A percentile compares a stretch with the other conserved stretches of the same genome.
phyloP scores from a whole-genome alignment of 2,113 vertebrate genomes.

The Zosterops pallidus region DNA sequence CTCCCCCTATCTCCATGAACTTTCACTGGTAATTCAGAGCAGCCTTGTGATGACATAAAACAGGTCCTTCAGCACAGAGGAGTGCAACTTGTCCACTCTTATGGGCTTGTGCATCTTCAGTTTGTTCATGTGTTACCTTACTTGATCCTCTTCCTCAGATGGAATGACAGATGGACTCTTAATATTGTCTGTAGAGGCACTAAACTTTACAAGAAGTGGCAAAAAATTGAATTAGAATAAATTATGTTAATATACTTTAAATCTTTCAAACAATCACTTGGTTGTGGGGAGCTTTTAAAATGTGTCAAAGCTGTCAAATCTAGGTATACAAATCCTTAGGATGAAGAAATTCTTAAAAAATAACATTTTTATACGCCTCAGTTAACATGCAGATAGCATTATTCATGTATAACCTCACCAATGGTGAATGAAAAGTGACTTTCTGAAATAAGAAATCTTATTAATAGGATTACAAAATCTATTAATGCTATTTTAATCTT shows the following conservation, averaged over 20 bases:
- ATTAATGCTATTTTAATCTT: not conserved
- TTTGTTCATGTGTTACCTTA: not conserved
- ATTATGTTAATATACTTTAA: not conserved
- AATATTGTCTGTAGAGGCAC: not conserved
- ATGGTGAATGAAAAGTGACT: not conserved
- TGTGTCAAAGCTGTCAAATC: not conserved
- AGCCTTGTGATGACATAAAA: fast-evolving
- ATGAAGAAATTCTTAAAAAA: not conserved
- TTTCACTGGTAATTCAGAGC: not conserved
- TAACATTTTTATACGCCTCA: not conserved
- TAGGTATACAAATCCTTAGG: not conserved
- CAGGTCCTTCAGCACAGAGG: not conserved
- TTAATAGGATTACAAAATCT: not conserved
- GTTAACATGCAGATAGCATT: not conserved
- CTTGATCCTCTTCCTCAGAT: not conserved
- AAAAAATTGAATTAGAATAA: not conserved
- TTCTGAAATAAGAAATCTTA: not conserved
- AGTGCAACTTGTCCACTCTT: fast-evolving
- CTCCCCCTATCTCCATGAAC: not conserved
- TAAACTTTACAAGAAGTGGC: not conserved
- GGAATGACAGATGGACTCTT: not conserved
- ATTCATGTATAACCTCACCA: not conserved
- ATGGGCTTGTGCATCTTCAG: not conserved
- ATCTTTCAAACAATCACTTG: not conserved
- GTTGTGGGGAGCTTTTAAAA: not conserved